These are phyloP conservation scores for Orius insidiosus DNA, from an alignment of 1,140 invertebrate genomes.

Conservation along the genomic window DNA sequence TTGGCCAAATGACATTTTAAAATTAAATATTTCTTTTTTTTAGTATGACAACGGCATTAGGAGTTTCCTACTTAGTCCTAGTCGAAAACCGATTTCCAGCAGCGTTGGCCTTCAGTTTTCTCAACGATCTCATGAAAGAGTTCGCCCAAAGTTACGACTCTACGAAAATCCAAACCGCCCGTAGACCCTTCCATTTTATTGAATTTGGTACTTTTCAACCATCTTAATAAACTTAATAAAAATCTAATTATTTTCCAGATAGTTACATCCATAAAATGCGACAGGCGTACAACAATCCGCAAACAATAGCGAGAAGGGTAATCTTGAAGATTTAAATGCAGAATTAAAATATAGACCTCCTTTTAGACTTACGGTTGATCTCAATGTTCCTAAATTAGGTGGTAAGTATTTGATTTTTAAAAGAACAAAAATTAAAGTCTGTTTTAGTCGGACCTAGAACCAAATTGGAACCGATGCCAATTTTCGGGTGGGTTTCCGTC, in stretches of 20 bases:
- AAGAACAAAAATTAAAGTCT: too few species aligned
- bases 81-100: slow-evolving; percentile 26
- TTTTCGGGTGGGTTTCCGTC: slow-evolving; percentile 15
- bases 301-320: slow-evolving; percentile 26
- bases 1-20: slow-evolving; percentile 9
- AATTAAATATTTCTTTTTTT: too few species aligned
- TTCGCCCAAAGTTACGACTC: slow-evolving; percentile 26
- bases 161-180: slow-evolving; percentile 22
- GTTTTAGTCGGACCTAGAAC: slow-evolving; percentile 19
- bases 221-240: too few species aligned
- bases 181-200: slow-evolving; percentile 29
- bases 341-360: slow-evolving; percentile 27
- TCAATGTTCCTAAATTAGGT: slow-evolving; percentile 16
- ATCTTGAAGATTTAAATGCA: slow-evolving; percentile 26
- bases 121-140: slow-evolving; percentile 30
- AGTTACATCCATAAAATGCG: slow-evolving; percentile 26
- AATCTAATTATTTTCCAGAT: slow-evolving; percentile 22
- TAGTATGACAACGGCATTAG: slow-evolving; percentile 26
- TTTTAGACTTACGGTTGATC: slow-evolving; percentile 21
- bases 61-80: slow-evolving; percentile 26
- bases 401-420: slow-evolving; percentile 14
- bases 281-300: slow-evolving; percentile 27
- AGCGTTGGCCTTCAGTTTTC: slow-evolving; percentile 29
- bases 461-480: slow-evolving; percentile 19
- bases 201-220: slow-evolving; percentile 29